phyloP scores from a whole-genome alignment of 2,888 invertebrate species.

The Nemapogon koenigi region DNA sequence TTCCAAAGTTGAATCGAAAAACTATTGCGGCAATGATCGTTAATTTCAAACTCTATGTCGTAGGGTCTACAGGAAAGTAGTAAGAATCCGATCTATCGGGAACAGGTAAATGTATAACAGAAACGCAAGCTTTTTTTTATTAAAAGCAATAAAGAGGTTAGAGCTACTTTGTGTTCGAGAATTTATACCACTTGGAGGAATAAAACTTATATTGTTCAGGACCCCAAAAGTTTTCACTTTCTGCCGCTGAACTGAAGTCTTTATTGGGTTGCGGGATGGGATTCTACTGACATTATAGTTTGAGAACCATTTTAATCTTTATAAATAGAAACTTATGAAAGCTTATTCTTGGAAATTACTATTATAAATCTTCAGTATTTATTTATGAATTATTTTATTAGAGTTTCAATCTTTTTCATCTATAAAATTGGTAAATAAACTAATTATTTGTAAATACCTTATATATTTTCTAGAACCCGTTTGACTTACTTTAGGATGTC shows the following conservation, averaged over 20 bases:
- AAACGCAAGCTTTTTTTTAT: constrained; percentile 50
- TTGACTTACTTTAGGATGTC: too few relatives aligned
- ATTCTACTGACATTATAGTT: constrained; percentile 36
- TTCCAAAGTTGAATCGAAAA: neutral
- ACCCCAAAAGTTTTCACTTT: constrained; percentile 60
- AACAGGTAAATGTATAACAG: constrained; percentile 46
- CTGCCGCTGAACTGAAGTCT: constrained; percentile 53
- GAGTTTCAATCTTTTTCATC: too few relatives aligned
- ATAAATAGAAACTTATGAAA: too few relatives aligned
- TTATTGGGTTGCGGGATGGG: constrained; percentile 56
- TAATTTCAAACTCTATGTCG: neutral
- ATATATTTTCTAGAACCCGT: too few relatives aligned
- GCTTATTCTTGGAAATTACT: too few relatives aligned
- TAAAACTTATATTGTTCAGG: constrained; percentile 61
- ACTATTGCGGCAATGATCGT: constrained; percentile 4
- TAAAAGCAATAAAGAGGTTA: constrained; percentile 62
- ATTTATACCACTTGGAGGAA: constrained; percentile 60
- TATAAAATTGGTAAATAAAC: too few relatives aligned
- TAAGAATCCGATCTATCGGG: constrained; percentile 32
- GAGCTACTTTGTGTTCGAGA: constrained; percentile 61
- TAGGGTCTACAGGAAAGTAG: constrained; percentile 1
- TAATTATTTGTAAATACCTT: too few relatives aligned
- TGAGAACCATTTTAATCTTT: constrained; percentile 7
- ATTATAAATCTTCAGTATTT: too few relatives aligned
- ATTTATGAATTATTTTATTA: too few relatives aligned